Evolutionary conservation across 2,113 vertebrate genomes (phyloP).

Genomic region (Andinoacara biseriatus): DNA sequence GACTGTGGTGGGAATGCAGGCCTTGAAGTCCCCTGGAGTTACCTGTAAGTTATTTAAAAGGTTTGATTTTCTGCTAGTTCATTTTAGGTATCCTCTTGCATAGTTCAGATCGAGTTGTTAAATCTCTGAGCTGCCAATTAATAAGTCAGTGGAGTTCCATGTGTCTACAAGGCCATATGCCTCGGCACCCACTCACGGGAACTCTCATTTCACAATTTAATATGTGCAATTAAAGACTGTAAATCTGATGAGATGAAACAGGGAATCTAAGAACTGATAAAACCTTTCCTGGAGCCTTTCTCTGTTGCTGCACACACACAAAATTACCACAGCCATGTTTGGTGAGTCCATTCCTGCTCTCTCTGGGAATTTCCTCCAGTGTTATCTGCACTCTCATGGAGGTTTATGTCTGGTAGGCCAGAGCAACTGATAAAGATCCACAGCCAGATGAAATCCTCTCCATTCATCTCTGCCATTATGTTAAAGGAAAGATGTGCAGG

Average conservation of each 20-base stretch:
- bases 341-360: slow-evolving; percentile 5
- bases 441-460: slow-evolving; percentile 47
- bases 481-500: slow-evolving; percentile 21
- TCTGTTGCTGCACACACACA: neutral
- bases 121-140: neutral
- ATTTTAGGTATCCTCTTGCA: neutral
- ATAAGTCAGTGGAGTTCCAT: neutral
- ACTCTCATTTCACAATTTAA: slow-evolving; percentile 25
- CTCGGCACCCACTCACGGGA: slow-evolving; percentile 2
- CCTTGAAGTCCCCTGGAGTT: neutral
- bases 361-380: slow-evolving; percentile 36
- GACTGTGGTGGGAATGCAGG: neutral
- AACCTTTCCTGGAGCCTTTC: slow-evolving; percentile 59
- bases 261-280: slow-evolving; percentile 61
- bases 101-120: neutral
- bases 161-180: slow-evolving; percentile 29
- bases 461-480: slow-evolving; percentile 26
- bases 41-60: slow-evolving; percentile 3
- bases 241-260: slow-evolving; percentile 51
- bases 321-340: neutral
- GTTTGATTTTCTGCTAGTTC: neutral
- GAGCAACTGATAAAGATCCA: slow-evolving; percentile 40
- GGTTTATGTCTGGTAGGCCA: slow-evolving; percentile 30
- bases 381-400: slow-evolving; percentile 30
- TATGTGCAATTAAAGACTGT: slow-evolving; percentile 56